These are phyloP conservation scores for Callimorpha dominula DNA, from an alignment of 2,888 invertebrate genomes.

Conservation along the genomic window DNA sequence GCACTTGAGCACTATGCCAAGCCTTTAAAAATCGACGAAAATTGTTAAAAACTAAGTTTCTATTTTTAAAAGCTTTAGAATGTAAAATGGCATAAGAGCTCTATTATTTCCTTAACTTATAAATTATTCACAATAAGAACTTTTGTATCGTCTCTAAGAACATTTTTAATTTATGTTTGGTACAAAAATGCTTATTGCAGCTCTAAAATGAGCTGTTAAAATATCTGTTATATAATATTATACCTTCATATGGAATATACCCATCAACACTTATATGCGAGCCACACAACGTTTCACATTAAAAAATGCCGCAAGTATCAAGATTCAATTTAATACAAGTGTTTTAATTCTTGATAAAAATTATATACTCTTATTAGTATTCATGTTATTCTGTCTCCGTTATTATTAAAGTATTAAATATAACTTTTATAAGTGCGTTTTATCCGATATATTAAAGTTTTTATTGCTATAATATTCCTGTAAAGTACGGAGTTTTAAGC, in stretches of 20 bases:
- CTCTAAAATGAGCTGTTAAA: background rate
- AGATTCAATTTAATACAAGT: background rate
- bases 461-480: constrained; percentile 30
- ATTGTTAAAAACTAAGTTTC: constrained; percentile 42
- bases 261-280: background rate
- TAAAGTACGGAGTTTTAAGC: constrained; percentile 33
- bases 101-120: constrained; percentile 19
- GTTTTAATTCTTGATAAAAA: background rate
- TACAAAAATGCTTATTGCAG: constrained; percentile 12
- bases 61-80: constrained; percentile 45
- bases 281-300: background rate
- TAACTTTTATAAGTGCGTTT: constrained; percentile 52
- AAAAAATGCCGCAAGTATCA: background rate
- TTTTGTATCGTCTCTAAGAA: constrained; percentile 3
- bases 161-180: background rate
- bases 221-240: background rate
- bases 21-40: constrained; percentile 50
- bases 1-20: constrained; percentile 62
- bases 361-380: constrained; percentile 15
- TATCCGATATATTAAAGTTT: constrained; percentile 46
- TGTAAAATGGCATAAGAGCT: constrained; percentile 40
- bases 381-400: constrained; percentile 44
- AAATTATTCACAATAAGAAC: constrained; percentile 2
- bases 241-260: background rate
- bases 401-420: constrained; percentile 20